Evolutionary conservation across 53 echinoderm and acorn worm genomes (phyloP), one percentile per base, ranked within the genome.

Genomic region (Echinometra lucunter): DNA sequence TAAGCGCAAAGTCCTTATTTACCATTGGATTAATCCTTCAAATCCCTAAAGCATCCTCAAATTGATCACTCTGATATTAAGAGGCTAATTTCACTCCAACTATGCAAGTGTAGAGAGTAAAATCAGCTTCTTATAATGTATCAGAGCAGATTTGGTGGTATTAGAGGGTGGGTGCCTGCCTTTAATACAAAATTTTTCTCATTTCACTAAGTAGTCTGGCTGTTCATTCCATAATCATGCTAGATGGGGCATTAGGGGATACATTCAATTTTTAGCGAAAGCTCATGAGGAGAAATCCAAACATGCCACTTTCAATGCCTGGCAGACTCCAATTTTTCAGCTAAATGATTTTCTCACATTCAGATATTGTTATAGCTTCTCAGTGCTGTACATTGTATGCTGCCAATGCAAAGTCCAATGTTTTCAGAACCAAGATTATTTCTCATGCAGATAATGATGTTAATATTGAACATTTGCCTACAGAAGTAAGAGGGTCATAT

Each of bases 21-120:
- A 78, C 42, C 17, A 78, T 38, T 42, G 2, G 78, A 78, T 42
- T 7, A 42, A 40, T 40, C 19, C 7, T 42, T 18, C 38, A 78
- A 72, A 78, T 78, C 78, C 78, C 78, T 78, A 78, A 3, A 40
- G 42, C 35, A 78, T 78, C 78, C 78, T 78, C 78, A 78, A 78
- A 78, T 78, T 78, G 78, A 78, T 78, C 75, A 6, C 34, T 18
- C 42, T 16, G 42, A 78, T 40, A 40, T 78, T 78, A 78, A 78
- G 78, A 38, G 6, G 78, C 40, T 40, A 78, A 37, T 40, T 78
- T 78, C 78, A 78, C 37, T 42, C 78, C 19, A 10, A 18, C 21
- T 78, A 38, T 78, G 17, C 78, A 19, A 40, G 74, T 74, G 13
- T 74, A 0, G 34, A 30, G 35, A 37, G 37, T 30, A 8, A 2